These are phyloP conservation scores for Odontesthes bonariensis DNA, from an alignment of 2,113 vertebrate species.

Conservation along the genomic window DNA sequence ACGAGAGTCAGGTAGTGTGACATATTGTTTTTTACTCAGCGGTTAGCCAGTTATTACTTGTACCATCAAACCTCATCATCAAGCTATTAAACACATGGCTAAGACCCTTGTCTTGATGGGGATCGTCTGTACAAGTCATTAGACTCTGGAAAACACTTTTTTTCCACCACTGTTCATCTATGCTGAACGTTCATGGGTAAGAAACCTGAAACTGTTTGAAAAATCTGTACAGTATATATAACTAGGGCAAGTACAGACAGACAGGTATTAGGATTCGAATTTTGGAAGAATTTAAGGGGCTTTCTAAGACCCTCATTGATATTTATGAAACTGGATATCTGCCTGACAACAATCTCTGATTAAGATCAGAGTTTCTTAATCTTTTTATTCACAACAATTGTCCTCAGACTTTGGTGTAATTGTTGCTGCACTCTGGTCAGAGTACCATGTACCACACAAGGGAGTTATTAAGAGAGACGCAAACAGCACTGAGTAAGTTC, in stretches of 20 bases:
- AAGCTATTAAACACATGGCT: slow-evolving; percentile 20
- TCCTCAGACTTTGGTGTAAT: slow-evolving; percentile 15
- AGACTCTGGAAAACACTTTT: slow-evolving; percentile 28
- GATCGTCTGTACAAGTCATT: slow-evolving; percentile 38
- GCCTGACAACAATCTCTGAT: slow-evolving; percentile 6
- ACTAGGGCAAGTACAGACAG: neutral
- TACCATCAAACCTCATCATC: slow-evolving; percentile 35
- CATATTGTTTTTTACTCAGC: slow-evolving; percentile 26
- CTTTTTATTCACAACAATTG: slow-evolving; percentile 29
- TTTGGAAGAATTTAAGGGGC: neutral
- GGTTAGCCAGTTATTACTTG: slow-evolving; percentile 18
- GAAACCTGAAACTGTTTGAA: slow-evolving; percentile 18
- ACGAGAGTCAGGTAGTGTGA: slow-evolving; percentile 11
- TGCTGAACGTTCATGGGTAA: slow-evolving; percentile 8
- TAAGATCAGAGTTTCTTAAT: slow-evolving; percentile 6
- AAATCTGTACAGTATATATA: slow-evolving; percentile 22
- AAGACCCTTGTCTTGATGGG: slow-evolving; percentile 30
- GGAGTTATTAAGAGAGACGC: slow-evolving; percentile 23
- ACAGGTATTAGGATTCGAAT: neutral
- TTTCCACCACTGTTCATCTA: slow-evolving; percentile 26
- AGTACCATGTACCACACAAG: slow-evolving; percentile 10
- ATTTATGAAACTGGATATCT: slow-evolving; percentile 7
- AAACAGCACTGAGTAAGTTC: slow-evolving; percentile 32
- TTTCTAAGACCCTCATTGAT: slow-evolving; percentile 25
- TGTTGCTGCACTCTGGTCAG: slow-evolving; percentile 15